These are phyloP conservation scores for Otolemur crassicaudatus DNA, from an alignment of 2,797 vertebrate genomes.

Conservation along the genomic window DNA sequence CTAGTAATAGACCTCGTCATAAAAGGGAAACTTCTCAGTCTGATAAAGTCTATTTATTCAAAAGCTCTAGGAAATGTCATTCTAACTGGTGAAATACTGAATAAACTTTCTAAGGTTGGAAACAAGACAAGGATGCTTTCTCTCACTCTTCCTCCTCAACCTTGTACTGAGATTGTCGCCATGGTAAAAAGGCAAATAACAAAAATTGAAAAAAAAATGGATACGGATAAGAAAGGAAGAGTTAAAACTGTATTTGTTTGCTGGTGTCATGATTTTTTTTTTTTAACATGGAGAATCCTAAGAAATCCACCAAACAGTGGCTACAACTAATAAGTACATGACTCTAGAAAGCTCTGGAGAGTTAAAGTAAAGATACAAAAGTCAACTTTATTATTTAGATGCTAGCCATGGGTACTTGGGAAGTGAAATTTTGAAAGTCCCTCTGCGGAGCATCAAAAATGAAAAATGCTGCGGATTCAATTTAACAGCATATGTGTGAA, in stretches of 20 bases:
- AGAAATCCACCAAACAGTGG: not conserved
- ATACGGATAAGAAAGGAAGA: not conserved
- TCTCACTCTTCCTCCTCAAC: not conserved
- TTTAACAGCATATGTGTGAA: not conserved
- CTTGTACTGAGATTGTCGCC: not conserved
- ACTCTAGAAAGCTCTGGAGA: not conserved
- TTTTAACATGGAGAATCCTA: not conserved
- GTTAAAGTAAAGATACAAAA: not conserved
- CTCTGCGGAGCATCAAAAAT: not conserved
- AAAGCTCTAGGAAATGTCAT: not conserved
- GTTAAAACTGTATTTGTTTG: not conserved
- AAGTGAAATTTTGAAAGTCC: not conserved
- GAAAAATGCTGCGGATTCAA: not conserved
- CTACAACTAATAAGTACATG: not conserved
- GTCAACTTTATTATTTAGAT: not conserved
- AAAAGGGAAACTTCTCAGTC: constrained; percentile 1
- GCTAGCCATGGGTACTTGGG: constrained; percentile 6
- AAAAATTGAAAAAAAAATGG: not conserved
- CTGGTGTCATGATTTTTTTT: not conserved
- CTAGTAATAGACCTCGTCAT: not conserved
- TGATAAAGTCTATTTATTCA: not conserved
- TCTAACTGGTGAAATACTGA: not conserved
- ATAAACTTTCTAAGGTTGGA: not conserved
- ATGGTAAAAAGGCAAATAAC: not conserved
- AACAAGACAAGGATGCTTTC: not conserved